These are phyloP conservation scores for Graphium colonna DNA, from an alignment of 2,888 invertebrate genomes.

Conservation along the genomic window DNA sequence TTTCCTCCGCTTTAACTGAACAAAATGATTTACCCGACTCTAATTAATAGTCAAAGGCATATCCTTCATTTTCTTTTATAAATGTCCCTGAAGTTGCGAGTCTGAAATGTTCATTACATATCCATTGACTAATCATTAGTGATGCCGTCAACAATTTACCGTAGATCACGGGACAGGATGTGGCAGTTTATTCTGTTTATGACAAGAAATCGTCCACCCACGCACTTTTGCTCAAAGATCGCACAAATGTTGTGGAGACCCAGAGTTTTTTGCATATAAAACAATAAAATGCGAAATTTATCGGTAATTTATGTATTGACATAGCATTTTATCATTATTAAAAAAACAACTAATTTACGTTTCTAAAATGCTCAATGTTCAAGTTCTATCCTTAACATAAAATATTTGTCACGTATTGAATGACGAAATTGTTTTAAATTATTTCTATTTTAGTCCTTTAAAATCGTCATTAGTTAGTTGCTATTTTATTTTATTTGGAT, in stretches of 20 bases:
- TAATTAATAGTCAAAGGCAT: too few relatives aligned
- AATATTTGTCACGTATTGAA: too few relatives aligned
- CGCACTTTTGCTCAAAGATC: conserved; percentile 30
- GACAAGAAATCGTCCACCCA: conserved; percentile 41
- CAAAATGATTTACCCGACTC: too few relatives aligned
- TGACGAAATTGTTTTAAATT: too few relatives aligned
- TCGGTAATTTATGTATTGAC: background rate
- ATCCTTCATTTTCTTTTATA: too few relatives aligned
- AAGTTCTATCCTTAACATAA: too few relatives aligned
- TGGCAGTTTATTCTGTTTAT: conserved; percentile 59
- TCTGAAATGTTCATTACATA: conserved; percentile 5
- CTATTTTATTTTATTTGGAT: too few relatives aligned
- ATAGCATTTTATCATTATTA: background rate
- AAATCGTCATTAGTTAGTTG: too few relatives aligned
- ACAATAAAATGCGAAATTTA: conserved; percentile 1
- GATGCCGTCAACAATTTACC: conserved; percentile 33
- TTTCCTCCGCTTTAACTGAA: too few relatives aligned
- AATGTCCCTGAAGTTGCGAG: too few relatives aligned
- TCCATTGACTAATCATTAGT: conserved; percentile 15
- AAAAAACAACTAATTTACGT: background rate
- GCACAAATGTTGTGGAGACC: conserved; percentile 18
- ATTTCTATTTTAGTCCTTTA: too few relatives aligned
- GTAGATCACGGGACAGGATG: conserved; percentile 52
- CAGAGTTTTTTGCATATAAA: conserved; percentile 2
- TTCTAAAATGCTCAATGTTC: too few relatives aligned